A percentile compares a stretch with the other conserved stretches of the same genome.
Evolutionary conservation across 2,113 vertebrate species (phyloP).

Genomic region (Gasterosteus nipponicus): DNA sequence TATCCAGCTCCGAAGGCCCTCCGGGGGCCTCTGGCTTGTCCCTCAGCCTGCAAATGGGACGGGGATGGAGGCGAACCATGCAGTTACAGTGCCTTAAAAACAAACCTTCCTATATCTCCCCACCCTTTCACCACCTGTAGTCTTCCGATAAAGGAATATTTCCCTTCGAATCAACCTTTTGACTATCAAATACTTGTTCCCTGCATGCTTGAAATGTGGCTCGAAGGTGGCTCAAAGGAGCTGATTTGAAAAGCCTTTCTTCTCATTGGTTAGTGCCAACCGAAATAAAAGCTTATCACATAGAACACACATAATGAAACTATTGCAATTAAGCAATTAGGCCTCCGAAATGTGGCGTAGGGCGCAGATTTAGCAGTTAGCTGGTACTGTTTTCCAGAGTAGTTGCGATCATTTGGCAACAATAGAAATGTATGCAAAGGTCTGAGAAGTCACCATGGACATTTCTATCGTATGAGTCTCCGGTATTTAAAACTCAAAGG

Average conservation of each 20-base stretch:
- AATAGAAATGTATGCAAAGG: no score
- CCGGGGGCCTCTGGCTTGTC: conserved; percentile 19
- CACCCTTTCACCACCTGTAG: not conserved
- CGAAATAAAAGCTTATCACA: not conserved
- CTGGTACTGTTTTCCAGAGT: not conserved
- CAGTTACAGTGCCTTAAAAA: conserved; percentile 71
- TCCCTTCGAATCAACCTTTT: conserved; percentile 3
- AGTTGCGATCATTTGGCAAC: no score
- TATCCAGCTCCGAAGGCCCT: conserved; percentile 17
- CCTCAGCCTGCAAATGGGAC: not conserved
- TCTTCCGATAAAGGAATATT: conserved; percentile 19
- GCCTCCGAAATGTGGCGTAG: not conserved
- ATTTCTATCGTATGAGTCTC: not conserved
- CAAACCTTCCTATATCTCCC: conserved; percentile 4
- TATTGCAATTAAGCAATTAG: not conserved
- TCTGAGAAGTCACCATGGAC: not conserved
- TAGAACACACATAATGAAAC: not conserved
- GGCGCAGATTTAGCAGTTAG: not conserved
- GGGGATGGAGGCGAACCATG: conserved; percentile 38
- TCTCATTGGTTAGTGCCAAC: not conserved
- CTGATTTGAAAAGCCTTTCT: not conserved
- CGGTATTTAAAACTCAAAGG: conserved; percentile 2
- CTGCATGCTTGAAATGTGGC: not conserved
- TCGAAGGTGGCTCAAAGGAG: conserved; percentile 1
- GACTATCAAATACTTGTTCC: not conserved